A percentile compares a stretch with the other conserved stretches of the same genome.
Evolutionary conservation across 1,140 invertebrate species (phyloP).

Genomic region (Nymphalis io): DNA sequence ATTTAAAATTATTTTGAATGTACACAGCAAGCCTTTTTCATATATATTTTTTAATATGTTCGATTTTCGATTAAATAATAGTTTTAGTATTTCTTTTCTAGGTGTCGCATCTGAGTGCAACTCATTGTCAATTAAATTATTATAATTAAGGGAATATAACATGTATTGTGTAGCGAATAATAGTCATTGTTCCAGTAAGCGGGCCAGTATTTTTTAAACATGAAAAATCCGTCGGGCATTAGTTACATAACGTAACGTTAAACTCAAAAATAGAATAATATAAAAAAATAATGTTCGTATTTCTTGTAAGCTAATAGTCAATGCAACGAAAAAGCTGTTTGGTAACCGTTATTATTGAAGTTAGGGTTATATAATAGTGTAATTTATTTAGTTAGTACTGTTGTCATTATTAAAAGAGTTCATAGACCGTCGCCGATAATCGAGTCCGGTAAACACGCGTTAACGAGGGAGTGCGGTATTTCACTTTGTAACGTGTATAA

Average conservation of each 20-base stretch:
- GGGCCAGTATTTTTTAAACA: slow-evolving; percentile 46
- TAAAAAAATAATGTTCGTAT: slow-evolving; percentile 31
- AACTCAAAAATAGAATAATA: slow-evolving; percentile 24
- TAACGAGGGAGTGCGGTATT: neutral
- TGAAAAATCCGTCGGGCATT: slow-evolving; percentile 34
- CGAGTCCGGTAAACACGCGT: slow-evolving; percentile 2
- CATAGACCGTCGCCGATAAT: slow-evolving; percentile 24
- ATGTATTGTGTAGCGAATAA: slow-evolving; percentile 30
- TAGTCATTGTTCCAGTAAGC: slow-evolving; percentile 36
- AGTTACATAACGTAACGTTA: slow-evolving; percentile 30
- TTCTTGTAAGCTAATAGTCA: slow-evolving; percentile 40
- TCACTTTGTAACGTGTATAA: neutral
- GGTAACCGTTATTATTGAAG: slow-evolving; percentile 33
- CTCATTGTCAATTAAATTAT: slow-evolving; percentile 43
- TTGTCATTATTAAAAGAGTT: slow-evolving; percentile 44
- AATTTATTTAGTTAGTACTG: slow-evolving; percentile 58
- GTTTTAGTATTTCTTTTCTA: slow-evolving; percentile 28
- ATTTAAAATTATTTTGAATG: slow-evolving; percentile 16
- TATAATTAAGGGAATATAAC: slow-evolving; percentile 35
- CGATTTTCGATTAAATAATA: slow-evolving; percentile 27
- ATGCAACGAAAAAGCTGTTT: slow-evolving; percentile 57
- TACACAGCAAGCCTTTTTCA: neutral
- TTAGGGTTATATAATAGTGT: slow-evolving; percentile 45
- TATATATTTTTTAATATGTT: neutral
- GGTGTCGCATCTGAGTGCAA: slow-evolving; percentile 28